phyloP scores from a whole-genome alignment of 2,113 vertebrate genomes.

The Seriola rivoliana region DNA sequence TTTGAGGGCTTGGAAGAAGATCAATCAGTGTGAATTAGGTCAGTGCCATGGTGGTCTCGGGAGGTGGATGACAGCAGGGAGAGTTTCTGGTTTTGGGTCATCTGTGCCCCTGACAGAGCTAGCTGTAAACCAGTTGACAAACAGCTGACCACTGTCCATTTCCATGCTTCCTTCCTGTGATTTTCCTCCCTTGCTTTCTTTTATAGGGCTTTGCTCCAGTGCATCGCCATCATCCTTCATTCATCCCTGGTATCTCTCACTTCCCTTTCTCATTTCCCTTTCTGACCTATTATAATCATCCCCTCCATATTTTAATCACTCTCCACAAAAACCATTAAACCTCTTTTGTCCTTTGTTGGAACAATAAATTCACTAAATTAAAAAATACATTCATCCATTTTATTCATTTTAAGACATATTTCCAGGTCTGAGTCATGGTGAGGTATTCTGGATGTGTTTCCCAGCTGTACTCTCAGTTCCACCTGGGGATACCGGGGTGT shows the following conservation, averaged over 20 bases:
- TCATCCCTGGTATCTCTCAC: conserved; percentile 47
- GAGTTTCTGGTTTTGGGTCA: conserved; percentile 82
- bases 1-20: conserved; percentile 77
- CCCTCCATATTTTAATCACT: conserved; percentile 56
- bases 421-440: conserved; percentile 15
- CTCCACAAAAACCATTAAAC: conserved; percentile 55
- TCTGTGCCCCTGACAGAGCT: conserved; percentile 72
- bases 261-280: conserved; percentile 66
- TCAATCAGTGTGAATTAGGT: conserved; percentile 82
- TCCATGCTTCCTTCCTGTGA: conserved; percentile 50
- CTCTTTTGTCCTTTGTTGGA: conserved; percentile 48
- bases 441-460: conserved; percentile 7
- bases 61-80: conserved; percentile 69
- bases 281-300: conserved; percentile 58
- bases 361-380: conserved; percentile 46
- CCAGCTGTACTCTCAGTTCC: background rate
- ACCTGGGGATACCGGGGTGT: background rate
- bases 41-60: conserved; percentile 75
- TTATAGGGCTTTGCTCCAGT: conserved; percentile 39
- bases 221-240: conserved; percentile 44
- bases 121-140: conserved; percentile 63
- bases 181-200: conserved; percentile 23
- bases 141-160: conserved; percentile 67
- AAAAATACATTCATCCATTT: conserved; percentile 24
- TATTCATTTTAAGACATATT: conserved; percentile 36